Evolutionary conservation across 2,113 vertebrate species (phyloP), one percentile per base, ranked within the genome.

Genomic region (Eulacestoma nigropectus): DNA sequence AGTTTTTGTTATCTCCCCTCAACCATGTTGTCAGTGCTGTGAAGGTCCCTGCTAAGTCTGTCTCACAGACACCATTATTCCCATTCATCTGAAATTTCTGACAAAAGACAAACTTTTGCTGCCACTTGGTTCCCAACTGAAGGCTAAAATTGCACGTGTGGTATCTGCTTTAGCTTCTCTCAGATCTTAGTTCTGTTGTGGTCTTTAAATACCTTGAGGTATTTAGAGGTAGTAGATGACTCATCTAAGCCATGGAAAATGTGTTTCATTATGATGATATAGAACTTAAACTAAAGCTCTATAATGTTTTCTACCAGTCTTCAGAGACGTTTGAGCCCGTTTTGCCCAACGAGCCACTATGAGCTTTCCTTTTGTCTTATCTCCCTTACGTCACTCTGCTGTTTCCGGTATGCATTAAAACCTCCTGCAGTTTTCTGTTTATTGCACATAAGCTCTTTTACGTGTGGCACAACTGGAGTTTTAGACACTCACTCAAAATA

Each of bases 401-500:
- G 8, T 47, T 91, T 88, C 82, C 93, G 84, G 50, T 84, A 73
- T 13, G 12, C 63, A 47, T 76, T 77, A 59, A 87, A 89, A 63
- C 13, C 27, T 73, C 56, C 63, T 70, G 47, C 64, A 92, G 56
- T 44, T 68, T 86, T 94, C 68, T 88, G 39, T 86, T 93, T 86
- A 93, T 70, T 81, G 52, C 69, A 56, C 64, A 86, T 95, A 92
- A 96, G 12, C 50, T 76, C 46, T 80, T 76, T 75, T 74, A 77
- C 68, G n/a, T 29, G 33, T 74, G 47, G 72, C 55, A 84, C 52
- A 83, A 93, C 46, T 74, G 44, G 78, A 85, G 72, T 90, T 96
- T 95, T 60, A 96, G 91, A 90, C 74, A 91, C 59, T 73, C 37
- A 77, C 47, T 90, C 82, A 70, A 76, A 95, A 94, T 86, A 96